These are phyloP conservation scores for Lycia hirtaria DNA, from an alignment of 2,888 invertebrate species.

Conservation along the genomic window DNA sequence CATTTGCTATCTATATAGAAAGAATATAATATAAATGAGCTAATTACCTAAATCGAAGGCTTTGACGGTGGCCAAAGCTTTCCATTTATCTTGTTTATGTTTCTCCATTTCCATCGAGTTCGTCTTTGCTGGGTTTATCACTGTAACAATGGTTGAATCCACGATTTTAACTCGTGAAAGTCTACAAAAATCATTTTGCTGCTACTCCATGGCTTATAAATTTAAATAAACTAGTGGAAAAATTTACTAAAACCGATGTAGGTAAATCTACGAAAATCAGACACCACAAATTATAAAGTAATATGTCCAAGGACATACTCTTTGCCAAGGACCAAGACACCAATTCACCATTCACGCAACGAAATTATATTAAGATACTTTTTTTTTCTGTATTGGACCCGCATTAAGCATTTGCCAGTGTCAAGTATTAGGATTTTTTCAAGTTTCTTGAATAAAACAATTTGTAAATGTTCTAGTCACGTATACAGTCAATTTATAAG, in stretches of 20 bases:
- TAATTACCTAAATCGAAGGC: slow-evolving; percentile 76
- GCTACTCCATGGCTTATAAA: slow-evolving; percentile 42
- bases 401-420: no score
- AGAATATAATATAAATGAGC: neutral
- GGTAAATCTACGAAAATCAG: slow-evolving; percentile 22
- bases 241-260: slow-evolving; percentile 9
- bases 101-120: slow-evolving; percentile 71
- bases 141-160: slow-evolving; percentile 56
- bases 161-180: slow-evolving; percentile 61
- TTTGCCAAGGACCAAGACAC: no score
- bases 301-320: no score
- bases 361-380: no score
- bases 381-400: no score
- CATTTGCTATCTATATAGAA: neutral
- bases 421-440: no score
- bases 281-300: neutral
- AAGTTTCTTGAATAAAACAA: no score
- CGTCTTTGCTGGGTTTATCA: slow-evolving; percentile 36
- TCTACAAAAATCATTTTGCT: slow-evolving; percentile 59
- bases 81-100: slow-evolving; percentile 71
- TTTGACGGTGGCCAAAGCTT: slow-evolving; percentile 74
- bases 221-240: neutral
- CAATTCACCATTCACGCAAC: no score
- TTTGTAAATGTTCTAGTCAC: no score
- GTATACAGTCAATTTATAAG: no score